phyloP scores from a whole-genome alignment of 1,140 invertebrate genomes.

The Galendromus occidentalis region DNA sequence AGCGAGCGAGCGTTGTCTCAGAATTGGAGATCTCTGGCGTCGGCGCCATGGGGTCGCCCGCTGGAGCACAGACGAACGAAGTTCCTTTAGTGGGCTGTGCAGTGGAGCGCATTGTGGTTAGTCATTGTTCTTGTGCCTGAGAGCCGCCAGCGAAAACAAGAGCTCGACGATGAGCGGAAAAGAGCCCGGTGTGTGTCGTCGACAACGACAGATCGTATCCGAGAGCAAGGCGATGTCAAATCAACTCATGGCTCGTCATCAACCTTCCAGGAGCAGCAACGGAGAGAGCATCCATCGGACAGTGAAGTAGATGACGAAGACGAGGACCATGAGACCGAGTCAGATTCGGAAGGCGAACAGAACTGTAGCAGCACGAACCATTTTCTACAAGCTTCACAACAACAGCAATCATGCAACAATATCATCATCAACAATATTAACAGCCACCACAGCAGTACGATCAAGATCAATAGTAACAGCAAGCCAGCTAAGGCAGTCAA shows the following conservation, averaged over 20 bases:
- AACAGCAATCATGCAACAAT: constrained; percentile 10
- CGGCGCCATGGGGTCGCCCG: too few species aligned
- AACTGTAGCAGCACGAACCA: background rate
- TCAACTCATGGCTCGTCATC: too few species aligned
- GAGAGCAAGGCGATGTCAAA: too few species aligned
- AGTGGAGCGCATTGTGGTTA: background rate
- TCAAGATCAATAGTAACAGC: background rate
- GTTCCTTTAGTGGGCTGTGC: background rate
- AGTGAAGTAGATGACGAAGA: background rate
- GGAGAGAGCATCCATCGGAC: background rate
- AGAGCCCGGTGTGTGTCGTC: too few species aligned
- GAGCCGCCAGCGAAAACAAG: background rate
- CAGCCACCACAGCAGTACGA: background rate
- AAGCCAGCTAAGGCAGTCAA: constrained; percentile 11
- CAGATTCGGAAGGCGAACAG: background rate
- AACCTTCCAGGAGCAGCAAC: background rate
- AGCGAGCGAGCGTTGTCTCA: too few species aligned
- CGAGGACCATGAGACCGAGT: background rate
- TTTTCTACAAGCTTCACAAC: background rate
- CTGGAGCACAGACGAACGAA: background rate
- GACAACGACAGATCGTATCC: too few species aligned
- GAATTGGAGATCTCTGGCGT: too few species aligned
- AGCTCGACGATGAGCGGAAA: background rate
- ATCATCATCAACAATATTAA: background rate
- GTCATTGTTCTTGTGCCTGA: background rate